Evolutionary conservation across 2,888 invertebrate genomes (phyloP), one percentile per base, ranked within the genome.

Genomic region (Marronus borbonicus): DNA sequence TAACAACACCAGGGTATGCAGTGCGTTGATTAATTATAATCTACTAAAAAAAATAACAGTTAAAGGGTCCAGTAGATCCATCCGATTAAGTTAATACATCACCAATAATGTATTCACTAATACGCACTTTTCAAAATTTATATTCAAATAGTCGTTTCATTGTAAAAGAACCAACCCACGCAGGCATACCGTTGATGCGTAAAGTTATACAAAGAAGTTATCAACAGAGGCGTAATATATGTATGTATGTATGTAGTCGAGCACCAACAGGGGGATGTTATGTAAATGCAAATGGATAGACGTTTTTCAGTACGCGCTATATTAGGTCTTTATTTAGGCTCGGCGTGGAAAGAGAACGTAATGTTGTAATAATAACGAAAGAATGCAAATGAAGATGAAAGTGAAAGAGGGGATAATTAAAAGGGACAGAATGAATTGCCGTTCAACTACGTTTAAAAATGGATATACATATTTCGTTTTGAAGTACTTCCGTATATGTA

Each of bases 301-400:
- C 44, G 39, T 60, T 74, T 74, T 74, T 39, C 60, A 60, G 60
- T 60, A 62, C 39, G 28, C 14, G 70, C 24, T 55, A 70, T 36
- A 44, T 20, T 60, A 74, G 62, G 72, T 60, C 72, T 74, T 74
- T 74, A 74, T 74, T 74, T 74, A 49, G 72, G 72, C 44, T 62
- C 60, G 28, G 60, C 72, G 60, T 60, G 70, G 31, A 70, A 74
- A 74, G 72, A 60, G 72, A 74, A 36, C 60, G 72, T 44, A 49
- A 74, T 62, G 62, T 74, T 74, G 60, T 74, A 74, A 74, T 58
- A 74, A 74, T 74, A 74, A 74, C 55, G 72, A 60, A 60, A 60
- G 72, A 60, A 74, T 74, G 72, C 49, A 74, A 74, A 74, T 74
- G 72, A 74, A 74, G 72, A 60, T 60, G 72, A 62, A 74, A 60